Base-by-base conservation (phyloP, 2,888 invertebrate genomes). In the Hypercompe scribonia region DNA sequence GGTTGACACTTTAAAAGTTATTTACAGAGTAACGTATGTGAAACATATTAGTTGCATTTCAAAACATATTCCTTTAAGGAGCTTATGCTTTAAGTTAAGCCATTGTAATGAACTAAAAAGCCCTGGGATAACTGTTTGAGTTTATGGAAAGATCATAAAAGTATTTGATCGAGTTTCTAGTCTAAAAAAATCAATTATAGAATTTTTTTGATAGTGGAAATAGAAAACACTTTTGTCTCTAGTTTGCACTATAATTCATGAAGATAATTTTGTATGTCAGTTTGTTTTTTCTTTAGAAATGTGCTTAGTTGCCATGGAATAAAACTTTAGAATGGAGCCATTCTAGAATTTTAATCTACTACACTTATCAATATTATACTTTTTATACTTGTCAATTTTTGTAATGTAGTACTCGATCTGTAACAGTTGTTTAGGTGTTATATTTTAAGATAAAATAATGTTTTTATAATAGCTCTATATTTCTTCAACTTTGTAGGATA, bases 41-140 rank as follows among this genome's bases (percentile, higher is more conserved):
- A n/a, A 24, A 54, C 65, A 42, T 0, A 42, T 28, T 4, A 18
- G 15, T 36, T 39, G 4, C 18, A 7, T 18, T 15, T 24, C n/a
- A 18, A 33, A 54, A 54, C n/a, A 36, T 65, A 13, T 28, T 36
- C n/a, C n/a, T 18, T n/a, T 65, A 36, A n/a, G n/a, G 2, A 11
- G 11, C 11, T 28, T 18, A 42, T 76, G 36, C 61, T 66, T 65
- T 68, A n/a, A n/a, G 70, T 36, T 70, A 69, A 72, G 73, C 70
- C 73, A 75, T 77, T 65, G 28, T 31, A 28, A 58, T 58, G 5
- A 84, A 80, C 81, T 76, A 81, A 72, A 75, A 79, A 75, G 68
- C 77, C 61, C 24, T 70, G 67, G 68, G 67, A 67, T 72, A 68
- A 75, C 72, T 80, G 73, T 80, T 82, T 84, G 75, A 84, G 71